Percentiles rank a stretch among this genome's conserved stretches.
Evolutionary conservation across 2,797 vertebrate genomes (phyloP).

Genomic region (Enteromius argenteus): DNA sequence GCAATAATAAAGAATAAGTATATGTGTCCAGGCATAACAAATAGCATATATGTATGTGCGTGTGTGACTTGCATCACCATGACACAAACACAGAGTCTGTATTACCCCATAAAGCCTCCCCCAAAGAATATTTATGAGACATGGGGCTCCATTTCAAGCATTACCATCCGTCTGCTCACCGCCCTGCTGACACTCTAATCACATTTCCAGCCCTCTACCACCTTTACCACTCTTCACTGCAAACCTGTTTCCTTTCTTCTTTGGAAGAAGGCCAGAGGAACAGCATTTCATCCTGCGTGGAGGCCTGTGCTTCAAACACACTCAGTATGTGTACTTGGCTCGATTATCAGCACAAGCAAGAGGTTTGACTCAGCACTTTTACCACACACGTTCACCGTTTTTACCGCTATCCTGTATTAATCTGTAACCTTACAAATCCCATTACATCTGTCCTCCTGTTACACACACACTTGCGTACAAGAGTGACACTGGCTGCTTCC

Average conservation of each 20-base stretch:
- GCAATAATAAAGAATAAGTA: not conserved
- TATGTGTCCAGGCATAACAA: not conserved
- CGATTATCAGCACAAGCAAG: not conserved
- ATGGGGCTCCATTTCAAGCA: conserved; percentile 19
- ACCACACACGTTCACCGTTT: not conserved
- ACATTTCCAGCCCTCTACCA: conserved; percentile 43
- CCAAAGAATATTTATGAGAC: conserved; percentile 55
- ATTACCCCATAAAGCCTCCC: conserved; percentile 29
- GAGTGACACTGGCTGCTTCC: not conserved
- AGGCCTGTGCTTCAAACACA: conserved; percentile 2
- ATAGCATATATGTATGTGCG: not conserved
- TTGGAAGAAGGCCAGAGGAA: conserved; percentile 38
- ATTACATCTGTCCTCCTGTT: not conserved
- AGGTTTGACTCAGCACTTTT: conserved; percentile 37
- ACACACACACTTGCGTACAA: no score
- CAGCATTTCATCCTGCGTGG: conserved; percentile 16
- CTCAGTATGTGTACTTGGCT: conserved; percentile 1
- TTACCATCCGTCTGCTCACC: conserved; percentile 17
- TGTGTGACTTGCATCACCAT: conserved; percentile 1
- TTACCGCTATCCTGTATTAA: conserved; percentile 21
- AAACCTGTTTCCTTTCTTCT: conserved; percentile 20
- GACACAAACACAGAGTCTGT: not conserved
- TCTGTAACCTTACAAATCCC: conserved; percentile 5
- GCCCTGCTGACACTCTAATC: conserved; percentile 43
- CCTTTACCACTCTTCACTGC: conserved; percentile 30